phyloP scores from a whole-genome alignment of 1,140 invertebrate species.

The Oreohelix idahoensis region DNA sequence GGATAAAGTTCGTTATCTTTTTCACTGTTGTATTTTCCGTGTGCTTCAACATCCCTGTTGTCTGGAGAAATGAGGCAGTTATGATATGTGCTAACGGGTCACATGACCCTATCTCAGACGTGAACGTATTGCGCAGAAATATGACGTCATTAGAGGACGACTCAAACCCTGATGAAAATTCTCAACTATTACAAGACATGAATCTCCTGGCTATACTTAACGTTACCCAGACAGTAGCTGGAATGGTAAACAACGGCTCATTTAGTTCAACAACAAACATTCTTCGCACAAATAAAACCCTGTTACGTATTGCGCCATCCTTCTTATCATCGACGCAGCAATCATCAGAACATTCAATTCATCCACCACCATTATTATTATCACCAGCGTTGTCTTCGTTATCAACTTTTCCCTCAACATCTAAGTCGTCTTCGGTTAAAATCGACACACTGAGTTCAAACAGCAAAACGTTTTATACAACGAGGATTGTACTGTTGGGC shows the following conservation, averaged over 20 bases:
- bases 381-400: not conserved
- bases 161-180: too few species aligned
- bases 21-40: conserved; percentile 64
- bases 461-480: conserved; percentile 46
- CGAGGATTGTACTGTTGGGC: conserved; percentile 46
- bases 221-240: too few species aligned
- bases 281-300: too few species aligned
- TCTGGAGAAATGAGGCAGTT: conserved; percentile 66
- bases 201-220: too few species aligned
- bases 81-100: not conserved
- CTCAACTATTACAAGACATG: too few species aligned
- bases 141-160: too few species aligned
- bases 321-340: too few species aligned
- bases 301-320: too few species aligned
- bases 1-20: conserved; percentile 65
- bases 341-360: too few species aligned
- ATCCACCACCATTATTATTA: too few species aligned
- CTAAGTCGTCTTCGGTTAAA: not conserved
- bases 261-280: too few species aligned
- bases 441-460: not conserved
- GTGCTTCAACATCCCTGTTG: conserved; percentile 68
- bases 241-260: too few species aligned
- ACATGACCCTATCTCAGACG: not conserved
- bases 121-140: not conserved
- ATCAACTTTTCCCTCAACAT: not conserved